Percentiles rank a stretch among this genome's conserved stretches.
phyloP scores from a whole-genome alignment of 2,113 vertebrate species.

The Daubentonia madagascariensis region DNA sequence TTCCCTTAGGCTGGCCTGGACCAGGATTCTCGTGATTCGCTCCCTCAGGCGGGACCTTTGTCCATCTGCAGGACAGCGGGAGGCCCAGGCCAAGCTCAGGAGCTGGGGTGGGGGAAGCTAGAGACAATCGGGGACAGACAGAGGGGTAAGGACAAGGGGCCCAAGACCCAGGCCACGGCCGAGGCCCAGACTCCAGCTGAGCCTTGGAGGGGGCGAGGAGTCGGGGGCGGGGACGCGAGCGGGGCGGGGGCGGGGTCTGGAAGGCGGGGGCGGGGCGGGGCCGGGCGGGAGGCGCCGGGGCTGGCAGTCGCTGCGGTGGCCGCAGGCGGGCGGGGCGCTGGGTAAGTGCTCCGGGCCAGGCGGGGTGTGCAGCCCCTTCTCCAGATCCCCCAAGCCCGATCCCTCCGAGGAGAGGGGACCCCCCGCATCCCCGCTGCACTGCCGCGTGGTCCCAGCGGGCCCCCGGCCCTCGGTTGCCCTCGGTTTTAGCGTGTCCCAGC shows the following conservation, averaged over 20 bases:
- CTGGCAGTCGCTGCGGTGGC: background rate
- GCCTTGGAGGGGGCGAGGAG: background rate
- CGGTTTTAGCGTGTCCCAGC: too few species aligned
- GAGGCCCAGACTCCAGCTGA: fast-evolving
- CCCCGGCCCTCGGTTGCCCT: background rate
- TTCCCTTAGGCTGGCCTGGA: background rate
- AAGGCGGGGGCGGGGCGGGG: background rate
- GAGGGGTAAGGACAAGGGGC: background rate
- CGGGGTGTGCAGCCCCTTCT: background rate
- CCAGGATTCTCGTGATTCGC: background rate
- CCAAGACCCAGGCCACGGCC: background rate
- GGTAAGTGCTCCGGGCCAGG: background rate
- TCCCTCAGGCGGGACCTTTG: slow-evolving; percentile 6
- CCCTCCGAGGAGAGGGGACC: background rate
- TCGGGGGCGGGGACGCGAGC: background rate
- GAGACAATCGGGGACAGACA: background rate
- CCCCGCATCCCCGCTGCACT: too few species aligned
- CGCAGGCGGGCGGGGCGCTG: background rate
- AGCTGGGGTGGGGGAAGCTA: fast-evolving
- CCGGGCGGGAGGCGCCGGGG: background rate
- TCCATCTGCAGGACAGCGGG: background rate
- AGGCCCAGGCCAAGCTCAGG: background rate
- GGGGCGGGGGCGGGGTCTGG: too few species aligned
- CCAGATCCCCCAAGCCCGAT: background rate
- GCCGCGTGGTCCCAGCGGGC: background rate